phyloP scores from a whole-genome alignment of 2,888 invertebrate genomes.

The Drosophila testacea region DNA sequence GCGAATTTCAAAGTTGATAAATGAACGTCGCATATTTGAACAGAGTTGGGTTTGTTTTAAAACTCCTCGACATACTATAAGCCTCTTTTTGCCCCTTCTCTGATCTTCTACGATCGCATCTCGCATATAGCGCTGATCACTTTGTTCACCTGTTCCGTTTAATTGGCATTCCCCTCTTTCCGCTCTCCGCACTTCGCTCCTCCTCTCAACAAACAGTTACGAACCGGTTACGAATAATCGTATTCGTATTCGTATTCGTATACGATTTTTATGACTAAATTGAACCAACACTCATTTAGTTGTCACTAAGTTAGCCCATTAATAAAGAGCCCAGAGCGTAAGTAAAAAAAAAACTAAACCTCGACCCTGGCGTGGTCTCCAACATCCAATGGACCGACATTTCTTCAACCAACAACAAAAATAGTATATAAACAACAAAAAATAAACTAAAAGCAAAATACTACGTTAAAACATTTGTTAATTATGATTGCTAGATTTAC shows the following conservation, averaged over 20 bases:
- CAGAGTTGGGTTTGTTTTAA: slow-evolving; percentile 31
- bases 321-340: slow-evolving; percentile 51
- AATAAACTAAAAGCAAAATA: slow-evolving; percentile 1
- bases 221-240: slow-evolving; percentile 33
- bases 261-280: slow-evolving; percentile 59
- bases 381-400: slow-evolving; percentile 12
- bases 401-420: background rate
- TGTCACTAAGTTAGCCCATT: slow-evolving; percentile 75
- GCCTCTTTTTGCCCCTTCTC: no score
- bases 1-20: slow-evolving; percentile 57
- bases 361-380: slow-evolving; percentile 41
- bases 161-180: slow-evolving; percentile 49
- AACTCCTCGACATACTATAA: no score
- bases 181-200: background rate
- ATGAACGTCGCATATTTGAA: slow-evolving; percentile 58
- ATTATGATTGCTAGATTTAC: slow-evolving; percentile 40
- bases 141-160: slow-evolving; percentile 76
- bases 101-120: no score
- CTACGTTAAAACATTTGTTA: slow-evolving; percentile 22
- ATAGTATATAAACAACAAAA: background rate
- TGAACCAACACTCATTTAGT: slow-evolving; percentile 70
- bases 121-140: slow-evolving; percentile 36
- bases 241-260: slow-evolving; percentile 7
- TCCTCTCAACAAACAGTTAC: background rate
- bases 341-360: slow-evolving; percentile 3